Conservation (phyloP, 1,140 invertebrate species). For the Drosophila obscura region DNA sequence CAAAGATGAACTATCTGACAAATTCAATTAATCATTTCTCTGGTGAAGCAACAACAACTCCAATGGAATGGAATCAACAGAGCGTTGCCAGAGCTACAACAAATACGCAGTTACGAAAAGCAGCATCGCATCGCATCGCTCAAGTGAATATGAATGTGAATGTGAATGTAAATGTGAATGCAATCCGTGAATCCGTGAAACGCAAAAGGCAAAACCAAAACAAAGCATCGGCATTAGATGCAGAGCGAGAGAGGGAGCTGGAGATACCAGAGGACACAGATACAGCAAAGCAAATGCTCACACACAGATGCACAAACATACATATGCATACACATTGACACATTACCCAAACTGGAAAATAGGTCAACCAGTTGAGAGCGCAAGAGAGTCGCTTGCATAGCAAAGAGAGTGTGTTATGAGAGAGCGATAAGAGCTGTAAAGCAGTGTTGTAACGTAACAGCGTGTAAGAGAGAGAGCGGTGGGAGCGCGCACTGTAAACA, state of each 20-base stretch:
- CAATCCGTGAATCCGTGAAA: conserved; percentile 55
- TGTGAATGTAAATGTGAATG: conserved; percentile 72
- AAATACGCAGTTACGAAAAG: conserved; percentile 80
- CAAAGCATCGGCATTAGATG: conserved; percentile 74
- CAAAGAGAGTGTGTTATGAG: conserved; percentile 1
- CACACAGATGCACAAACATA: conserved; percentile 24
- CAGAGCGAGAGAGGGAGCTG: conserved; percentile 48
- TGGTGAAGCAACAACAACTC: conserved; percentile 53
- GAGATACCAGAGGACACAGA: conserved; percentile 20
- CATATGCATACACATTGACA: conserved; percentile 42
- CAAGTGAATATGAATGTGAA: conserved; percentile 48
- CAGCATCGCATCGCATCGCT: conserved; percentile 43
- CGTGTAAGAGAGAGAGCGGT: conserved; percentile 22
- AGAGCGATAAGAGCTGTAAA: conserved; percentile 6
- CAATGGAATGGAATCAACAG: conserved; percentile 46
- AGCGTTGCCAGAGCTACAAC: conserved; percentile 70
- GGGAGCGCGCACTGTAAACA: conserved; percentile 33
- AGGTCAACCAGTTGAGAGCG: conserved; percentile 71
- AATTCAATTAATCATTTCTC: conserved; percentile 80
- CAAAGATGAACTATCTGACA: conserved; percentile 75
- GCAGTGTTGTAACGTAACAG: conserved; percentile 29
- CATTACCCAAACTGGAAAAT: conserved; percentile 77
- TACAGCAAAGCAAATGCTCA: conserved; percentile 40
- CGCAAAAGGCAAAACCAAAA: conserved; percentile 76
- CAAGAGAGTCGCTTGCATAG: conserved; percentile 21